These are phyloP conservation scores for Drosophila kambysellisi DNA, from an alignment of 2,888 invertebrate species.

Conservation along the genomic window DNA sequence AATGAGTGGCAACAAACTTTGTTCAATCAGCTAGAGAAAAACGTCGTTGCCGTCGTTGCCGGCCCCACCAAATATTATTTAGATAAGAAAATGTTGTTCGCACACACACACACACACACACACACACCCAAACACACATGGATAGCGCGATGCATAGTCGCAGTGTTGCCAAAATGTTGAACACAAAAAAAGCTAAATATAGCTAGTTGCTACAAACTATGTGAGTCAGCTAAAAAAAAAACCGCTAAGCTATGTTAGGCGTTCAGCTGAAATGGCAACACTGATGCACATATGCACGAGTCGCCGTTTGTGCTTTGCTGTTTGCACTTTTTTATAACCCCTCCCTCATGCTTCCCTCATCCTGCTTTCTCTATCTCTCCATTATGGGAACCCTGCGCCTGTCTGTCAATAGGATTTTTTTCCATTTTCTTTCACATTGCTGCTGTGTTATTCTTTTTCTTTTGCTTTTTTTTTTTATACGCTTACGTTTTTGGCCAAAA, in stretches of 20 bases:
- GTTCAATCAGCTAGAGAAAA: conserved; percentile 74
- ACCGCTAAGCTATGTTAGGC: background rate
- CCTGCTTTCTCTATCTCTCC: conserved; percentile 9
- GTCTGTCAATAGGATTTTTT: conserved; percentile 54
- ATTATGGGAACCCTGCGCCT: conserved; percentile 13
- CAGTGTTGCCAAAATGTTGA: conserved; percentile 3
- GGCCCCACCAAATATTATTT: conserved; percentile 73
- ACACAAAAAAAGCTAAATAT: background rate
- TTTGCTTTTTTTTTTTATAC: conserved; percentile 12
- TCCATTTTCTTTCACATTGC: conserved; percentile 46
- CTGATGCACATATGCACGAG: conserved; percentile 30
- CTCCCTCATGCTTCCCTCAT: background rate
- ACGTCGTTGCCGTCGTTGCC: conserved; percentile 51
- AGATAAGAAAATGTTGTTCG: conserved; percentile 75
- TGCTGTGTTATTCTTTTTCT: conserved; percentile 37
- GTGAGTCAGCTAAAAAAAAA: background rate
- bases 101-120: conserved; percentile 37
- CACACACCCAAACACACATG: conserved; percentile 29
- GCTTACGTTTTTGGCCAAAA: conserved; percentile 55
- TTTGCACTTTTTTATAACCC: conserved; percentile 38
- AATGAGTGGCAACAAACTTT: conserved; percentile 62
- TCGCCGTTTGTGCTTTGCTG: conserved; percentile 46
- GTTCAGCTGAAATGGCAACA: background rate
- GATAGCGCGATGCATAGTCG: background rate
- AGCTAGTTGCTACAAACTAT: background rate